These are phyloP conservation scores for Eptesicus fuscus DNA, from an alignment of 2,113 vertebrate genomes.

Conservation along the genomic window DNA sequence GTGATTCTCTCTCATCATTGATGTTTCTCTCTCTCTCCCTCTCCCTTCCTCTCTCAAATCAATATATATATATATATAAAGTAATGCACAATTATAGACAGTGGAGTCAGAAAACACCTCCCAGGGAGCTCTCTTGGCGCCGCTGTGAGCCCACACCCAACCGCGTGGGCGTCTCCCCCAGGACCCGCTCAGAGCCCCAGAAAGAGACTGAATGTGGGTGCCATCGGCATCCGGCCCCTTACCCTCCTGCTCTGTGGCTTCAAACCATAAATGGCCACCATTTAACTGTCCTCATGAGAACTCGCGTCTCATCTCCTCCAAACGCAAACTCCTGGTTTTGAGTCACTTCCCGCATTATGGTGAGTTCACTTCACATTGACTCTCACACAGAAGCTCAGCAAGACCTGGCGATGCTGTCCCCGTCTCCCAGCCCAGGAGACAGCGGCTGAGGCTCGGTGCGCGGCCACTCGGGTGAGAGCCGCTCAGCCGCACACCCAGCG, in stretches of 20 bases:
- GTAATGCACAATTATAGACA: accelerated
- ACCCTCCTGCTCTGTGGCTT: background rate
- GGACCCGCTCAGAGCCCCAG: too few species aligned
- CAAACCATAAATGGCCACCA: accelerated
- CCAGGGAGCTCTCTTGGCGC: background rate
- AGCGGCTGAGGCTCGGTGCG: background rate
- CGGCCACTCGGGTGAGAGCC: accelerated
- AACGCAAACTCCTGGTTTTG: background rate
- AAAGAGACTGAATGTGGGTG: accelerated
- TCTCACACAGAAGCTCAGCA: background rate
- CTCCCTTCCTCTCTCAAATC: too few species aligned
- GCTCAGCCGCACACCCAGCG: accelerated
- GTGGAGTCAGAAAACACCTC: background rate
- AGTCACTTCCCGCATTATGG: background rate
- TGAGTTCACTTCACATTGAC: background rate
- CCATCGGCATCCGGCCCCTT: accelerated
- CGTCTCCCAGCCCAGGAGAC: background rate
- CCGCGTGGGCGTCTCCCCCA: accelerated
- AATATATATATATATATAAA: too few species aligned
- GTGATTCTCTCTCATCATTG: too few species aligned
- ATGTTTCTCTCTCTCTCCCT: too few species aligned
- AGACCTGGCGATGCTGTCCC: accelerated
- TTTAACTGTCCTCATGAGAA: accelerated
- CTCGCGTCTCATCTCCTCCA: accelerated
- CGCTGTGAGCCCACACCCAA: background rate